Base-by-base conservation (phyloP, 1,140 invertebrate genomes). In the Probaryconus sp. region DNA sequence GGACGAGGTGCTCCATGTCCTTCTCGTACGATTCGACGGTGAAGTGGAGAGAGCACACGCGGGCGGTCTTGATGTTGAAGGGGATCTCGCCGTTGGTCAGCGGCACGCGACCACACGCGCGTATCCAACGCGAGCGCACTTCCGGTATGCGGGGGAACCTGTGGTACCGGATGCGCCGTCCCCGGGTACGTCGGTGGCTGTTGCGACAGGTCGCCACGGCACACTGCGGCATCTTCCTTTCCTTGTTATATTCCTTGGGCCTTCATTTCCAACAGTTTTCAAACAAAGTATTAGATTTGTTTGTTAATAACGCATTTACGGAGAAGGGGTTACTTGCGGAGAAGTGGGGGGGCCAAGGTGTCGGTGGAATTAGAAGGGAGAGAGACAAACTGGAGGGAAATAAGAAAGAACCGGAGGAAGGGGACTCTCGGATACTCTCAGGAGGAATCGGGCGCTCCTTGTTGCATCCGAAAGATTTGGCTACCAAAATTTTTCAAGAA, bases 171-270 rank as follows among this genome's bases (percentile, higher is more conserved):
- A 90, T 87, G 24, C 89, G 85, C 43, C 89, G 85, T 18, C 89
- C 89, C 53, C 89, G 88, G 13, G 89, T 90, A 42, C 89, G 89
- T 33, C 89, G 87, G 77, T 90, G 89, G 74, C 89, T 89, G 73
- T 89, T 91, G 67, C 88, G 88, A 79, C 90, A 90, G 64, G 87
- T 89, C 55, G 86, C 83, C 21, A 91, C 88, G 35, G 90, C 89
- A 81, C 90, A 90, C 85, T 91, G 90, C 73, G 90, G 90, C 90
- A 90, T 90, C 65, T 80, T 82, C 37, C n/a, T n/a, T n/a, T n/a
- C n/a, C n/a, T n/a, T n/a, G 30, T 33, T 56, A 48, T 21, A 24
- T 50, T 40, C 45, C 65, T 43, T 35, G 53, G 64, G 30, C 58
- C 51, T 70, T 69, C 43, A 45, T 70, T 68, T 42, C 26, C 40